Conservation (phyloP, 2,888 invertebrate species). For the Volucella bombylans region DNA sequence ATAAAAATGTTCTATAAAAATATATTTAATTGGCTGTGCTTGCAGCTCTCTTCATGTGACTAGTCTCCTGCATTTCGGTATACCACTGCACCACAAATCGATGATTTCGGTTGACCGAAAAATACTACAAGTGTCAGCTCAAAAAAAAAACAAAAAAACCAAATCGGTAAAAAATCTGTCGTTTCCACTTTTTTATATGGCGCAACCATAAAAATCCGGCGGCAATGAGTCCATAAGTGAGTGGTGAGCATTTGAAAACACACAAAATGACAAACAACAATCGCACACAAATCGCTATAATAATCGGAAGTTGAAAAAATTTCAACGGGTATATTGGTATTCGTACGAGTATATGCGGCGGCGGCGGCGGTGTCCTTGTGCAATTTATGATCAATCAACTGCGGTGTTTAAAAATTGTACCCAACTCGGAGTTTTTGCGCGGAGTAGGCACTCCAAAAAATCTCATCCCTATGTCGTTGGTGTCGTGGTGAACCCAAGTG, state of each 20-base stretch:
- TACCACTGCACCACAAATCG: conserved; percentile 70
- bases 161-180: neutral
- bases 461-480: conserved; percentile 50
- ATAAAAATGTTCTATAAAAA: conserved; percentile 46
- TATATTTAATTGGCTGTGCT: conserved; percentile 59
- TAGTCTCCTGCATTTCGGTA: conserved; percentile 64
- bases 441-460: conserved; percentile 34
- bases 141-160: conserved; percentile 33
- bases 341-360: neutral
- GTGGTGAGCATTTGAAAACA: conserved; percentile 69
- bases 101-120: conserved; percentile 72
- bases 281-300: conserved; percentile 69
- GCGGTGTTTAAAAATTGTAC: conserved; percentile 49
- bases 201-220: conserved; percentile 48
- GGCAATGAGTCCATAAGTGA: conserved; percentile 56
- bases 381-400: conserved; percentile 67
- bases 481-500: conserved; percentile 69
- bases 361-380: conserved; percentile 10
- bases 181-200: conserved; percentile 34
- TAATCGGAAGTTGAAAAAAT: conserved; percentile 48
- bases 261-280: conserved; percentile 64
- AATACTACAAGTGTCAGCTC: conserved; percentile 65
- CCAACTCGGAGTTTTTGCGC: neutral
- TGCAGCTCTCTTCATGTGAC: conserved; percentile 49
- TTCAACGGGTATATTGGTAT: neutral